A percentile compares a stretch with the other conserved stretches of the same genome.
Conservation (phyloP, 2,888 invertebrate genomes). For the Leptopilina myrica region DNA sequence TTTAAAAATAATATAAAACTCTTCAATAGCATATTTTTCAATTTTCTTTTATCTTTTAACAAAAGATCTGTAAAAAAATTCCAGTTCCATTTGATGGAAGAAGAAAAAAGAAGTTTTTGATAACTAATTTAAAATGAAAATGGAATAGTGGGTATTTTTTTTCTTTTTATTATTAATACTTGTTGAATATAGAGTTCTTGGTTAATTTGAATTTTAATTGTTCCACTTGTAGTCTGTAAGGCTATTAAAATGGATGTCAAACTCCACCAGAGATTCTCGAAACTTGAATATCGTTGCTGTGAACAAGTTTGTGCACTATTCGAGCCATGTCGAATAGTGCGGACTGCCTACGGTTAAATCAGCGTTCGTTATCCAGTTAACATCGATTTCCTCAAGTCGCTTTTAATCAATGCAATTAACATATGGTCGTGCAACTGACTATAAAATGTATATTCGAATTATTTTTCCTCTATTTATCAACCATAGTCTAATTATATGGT, state of each 20-base stretch:
- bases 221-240: not conserved
- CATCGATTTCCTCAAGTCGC: constrained; percentile 15
- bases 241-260: constrained; percentile 13
- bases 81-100: too few species aligned
- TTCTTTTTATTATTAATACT: too few species aligned
- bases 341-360: constrained; percentile 19
- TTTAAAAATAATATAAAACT: too few species aligned
- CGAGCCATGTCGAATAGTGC: constrained; percentile 8
- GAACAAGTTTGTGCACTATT: constrained; percentile 30
- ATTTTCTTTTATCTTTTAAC: too few species aligned
- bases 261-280: constrained; percentile 2
- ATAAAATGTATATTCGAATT: not conserved
- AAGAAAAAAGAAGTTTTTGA: too few species aligned
- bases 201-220: not conserved
- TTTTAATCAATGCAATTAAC: constrained; percentile 32
- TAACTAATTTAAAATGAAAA: too few species aligned
- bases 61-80: too few species aligned
- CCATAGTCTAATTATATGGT: too few species aligned
- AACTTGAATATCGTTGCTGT: constrained; percentile 2
- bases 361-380: constrained; percentile 7
- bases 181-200: too few species aligned
- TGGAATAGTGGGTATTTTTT: too few species aligned
- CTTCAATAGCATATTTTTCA: too few species aligned
- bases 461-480: too few species aligned
- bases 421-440: not conserved